A percentile compares a stretch with the other conserved stretches of the same genome.
Evolutionary conservation across 2,888 invertebrate genomes (phyloP).

Genomic region (Macropis europaea): DNA sequence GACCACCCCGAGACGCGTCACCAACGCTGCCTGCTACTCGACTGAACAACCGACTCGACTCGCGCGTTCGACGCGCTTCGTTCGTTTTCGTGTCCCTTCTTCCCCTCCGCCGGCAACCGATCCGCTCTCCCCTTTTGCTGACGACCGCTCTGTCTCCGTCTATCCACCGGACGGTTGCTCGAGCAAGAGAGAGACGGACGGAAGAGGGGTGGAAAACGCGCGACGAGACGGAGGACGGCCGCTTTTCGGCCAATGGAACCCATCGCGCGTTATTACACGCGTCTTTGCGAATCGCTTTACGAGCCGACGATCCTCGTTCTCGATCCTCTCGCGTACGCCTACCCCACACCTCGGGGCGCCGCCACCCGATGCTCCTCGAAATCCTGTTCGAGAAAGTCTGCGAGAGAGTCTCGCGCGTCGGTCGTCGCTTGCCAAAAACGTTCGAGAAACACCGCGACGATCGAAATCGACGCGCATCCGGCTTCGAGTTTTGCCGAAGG

Average conservation of each 20-base stretch:
- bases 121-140: not conserved
- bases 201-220: conserved; percentile 23
- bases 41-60: conserved; percentile 58
- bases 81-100: conserved; percentile 48
- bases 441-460: too few species aligned
- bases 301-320: not conserved
- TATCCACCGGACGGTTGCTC: conserved; percentile 32
- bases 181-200: conserved; percentile 36
- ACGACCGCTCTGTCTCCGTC: not conserved
- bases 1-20: conserved; percentile 46
- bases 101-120: conserved; percentile 3
- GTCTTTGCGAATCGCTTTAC: conserved; percentile 44
- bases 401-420: not conserved
- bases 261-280: conserved; percentile 50
- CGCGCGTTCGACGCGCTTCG: conserved; percentile 61
- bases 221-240: conserved; percentile 14
- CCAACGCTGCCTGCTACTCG: conserved; percentile 65
- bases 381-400: not conserved
- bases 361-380: conserved; percentile 1
- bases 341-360: too few species aligned
- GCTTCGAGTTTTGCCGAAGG: too few species aligned
- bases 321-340: not conserved
- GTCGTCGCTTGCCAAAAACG: too few species aligned
- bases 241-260: conserved; percentile 42
- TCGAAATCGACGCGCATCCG: too few species aligned